Conservation (phyloP, 2,113 vertebrate genomes). For the Formicarius rufipectus region DNA sequence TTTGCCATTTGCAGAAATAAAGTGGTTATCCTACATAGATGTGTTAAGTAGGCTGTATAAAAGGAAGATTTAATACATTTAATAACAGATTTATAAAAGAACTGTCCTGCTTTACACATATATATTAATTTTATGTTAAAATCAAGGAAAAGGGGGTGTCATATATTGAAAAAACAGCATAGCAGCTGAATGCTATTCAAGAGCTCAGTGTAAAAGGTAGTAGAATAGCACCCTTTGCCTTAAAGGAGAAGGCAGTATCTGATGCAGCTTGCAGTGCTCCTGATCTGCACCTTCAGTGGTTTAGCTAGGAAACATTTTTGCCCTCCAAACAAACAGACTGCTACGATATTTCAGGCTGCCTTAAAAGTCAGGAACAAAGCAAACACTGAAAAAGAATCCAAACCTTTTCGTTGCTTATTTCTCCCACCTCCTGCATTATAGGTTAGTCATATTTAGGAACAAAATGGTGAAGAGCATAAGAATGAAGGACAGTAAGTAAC, state of each 20-base stretch:
- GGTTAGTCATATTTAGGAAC: neutral
- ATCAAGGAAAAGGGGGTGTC: neutral
- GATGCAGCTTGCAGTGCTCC: neutral
- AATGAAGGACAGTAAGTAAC: neutral
- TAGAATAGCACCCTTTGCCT: neutral
- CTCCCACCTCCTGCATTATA: neutral
- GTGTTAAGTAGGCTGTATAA: neutral
- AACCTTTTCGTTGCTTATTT: neutral
- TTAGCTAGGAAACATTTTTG: neutral
- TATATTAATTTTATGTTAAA: neutral
- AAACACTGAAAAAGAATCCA: neutral
- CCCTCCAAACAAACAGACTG: neutral
- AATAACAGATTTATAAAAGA: neutral
- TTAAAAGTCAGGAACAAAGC: neutral
- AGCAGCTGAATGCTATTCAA: neutral
- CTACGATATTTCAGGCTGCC: neutral
- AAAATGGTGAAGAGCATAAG: neutral
- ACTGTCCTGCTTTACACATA: neutral
- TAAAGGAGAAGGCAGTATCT: neutral
- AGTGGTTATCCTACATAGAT: neutral
- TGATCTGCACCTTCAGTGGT: neutral
- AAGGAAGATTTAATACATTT: neutral
- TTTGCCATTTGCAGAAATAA: neutral
- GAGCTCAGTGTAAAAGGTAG: neutral
- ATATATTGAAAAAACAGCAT: neutral